These are phyloP conservation scores for Rhadina sibilatrix DNA, from an alignment of 2,113 vertebrate genomes.

Conservation along the genomic window DNA sequence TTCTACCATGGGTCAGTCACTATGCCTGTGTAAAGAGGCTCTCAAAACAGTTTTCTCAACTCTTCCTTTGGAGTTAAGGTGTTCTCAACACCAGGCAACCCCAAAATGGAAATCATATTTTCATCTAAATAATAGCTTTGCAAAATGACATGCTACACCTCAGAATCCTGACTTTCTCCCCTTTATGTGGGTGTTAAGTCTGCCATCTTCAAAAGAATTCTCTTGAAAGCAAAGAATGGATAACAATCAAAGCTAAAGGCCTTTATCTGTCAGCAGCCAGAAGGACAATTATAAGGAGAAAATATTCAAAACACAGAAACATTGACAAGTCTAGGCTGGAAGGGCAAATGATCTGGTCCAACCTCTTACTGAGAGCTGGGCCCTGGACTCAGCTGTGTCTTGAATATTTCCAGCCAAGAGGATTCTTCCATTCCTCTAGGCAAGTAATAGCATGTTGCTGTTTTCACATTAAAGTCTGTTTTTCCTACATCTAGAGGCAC, in stretches of 20 bases:
- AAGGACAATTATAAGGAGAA: neutral
- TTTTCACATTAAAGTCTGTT: neutral
- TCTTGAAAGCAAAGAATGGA: neutral
- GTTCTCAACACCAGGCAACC: neutral
- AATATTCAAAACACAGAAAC: neutral
- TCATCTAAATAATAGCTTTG: neutral
- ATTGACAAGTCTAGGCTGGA: neutral
- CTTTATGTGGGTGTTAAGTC: neutral
- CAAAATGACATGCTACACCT: neutral
- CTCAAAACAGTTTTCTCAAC: neutral
- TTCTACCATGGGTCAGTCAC: neutral
- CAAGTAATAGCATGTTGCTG: neutral
- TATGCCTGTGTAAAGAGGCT: neutral
- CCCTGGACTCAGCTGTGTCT: neutral
- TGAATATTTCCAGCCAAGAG: neutral
- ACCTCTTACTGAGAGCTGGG: neutral
- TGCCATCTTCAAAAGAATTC: neutral
- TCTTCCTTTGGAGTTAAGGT: neutral
- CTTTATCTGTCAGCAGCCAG: neutral
- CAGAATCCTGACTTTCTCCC: neutral
- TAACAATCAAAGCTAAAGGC: neutral
- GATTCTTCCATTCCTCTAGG: neutral
- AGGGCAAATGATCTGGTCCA: neutral
- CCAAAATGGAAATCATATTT: neutral
- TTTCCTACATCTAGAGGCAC: neutral